These are phyloP conservation scores for Physeter macrocephalus DNA, from an alignment of 2,113 vertebrate genomes.

Conservation along the genomic window DNA sequence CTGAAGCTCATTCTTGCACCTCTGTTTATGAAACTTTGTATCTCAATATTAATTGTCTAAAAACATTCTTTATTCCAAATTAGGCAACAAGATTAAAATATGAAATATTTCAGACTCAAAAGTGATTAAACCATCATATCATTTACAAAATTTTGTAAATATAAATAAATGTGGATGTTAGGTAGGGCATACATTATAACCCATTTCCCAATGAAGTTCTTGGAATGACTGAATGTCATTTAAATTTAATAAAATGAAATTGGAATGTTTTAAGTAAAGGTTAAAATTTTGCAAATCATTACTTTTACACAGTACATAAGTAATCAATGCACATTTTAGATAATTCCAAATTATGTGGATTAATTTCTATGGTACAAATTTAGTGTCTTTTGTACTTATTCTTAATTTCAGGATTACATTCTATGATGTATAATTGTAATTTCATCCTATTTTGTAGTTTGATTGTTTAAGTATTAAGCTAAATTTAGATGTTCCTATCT, in stretches of 20 bases:
- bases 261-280: not conserved
- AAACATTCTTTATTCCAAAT: not conserved
- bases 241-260: not conserved
- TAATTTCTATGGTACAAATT: not conserved
- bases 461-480: not conserved
- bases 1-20: not conserved
- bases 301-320: not conserved
- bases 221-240: not conserved
- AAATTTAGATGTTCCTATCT: not conserved
- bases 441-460: slow-evolving; percentile 3
- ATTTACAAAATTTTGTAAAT: not conserved
- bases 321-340: not conserved
- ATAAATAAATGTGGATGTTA: slow-evolving; percentile 1
- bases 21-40: not conserved
- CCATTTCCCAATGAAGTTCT: not conserved
- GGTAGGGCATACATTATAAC: not conserved
- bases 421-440: not conserved
- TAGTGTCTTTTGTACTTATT: not conserved
- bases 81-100: not conserved
- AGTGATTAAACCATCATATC: not conserved
- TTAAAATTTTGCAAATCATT: not conserved
- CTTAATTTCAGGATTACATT: not conserved
- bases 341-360: not conserved
- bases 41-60: not conserved
- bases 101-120: not conserved